Conservation (phyloP, 1,140 invertebrate species). For the Wiebesia pumilae region DNA sequence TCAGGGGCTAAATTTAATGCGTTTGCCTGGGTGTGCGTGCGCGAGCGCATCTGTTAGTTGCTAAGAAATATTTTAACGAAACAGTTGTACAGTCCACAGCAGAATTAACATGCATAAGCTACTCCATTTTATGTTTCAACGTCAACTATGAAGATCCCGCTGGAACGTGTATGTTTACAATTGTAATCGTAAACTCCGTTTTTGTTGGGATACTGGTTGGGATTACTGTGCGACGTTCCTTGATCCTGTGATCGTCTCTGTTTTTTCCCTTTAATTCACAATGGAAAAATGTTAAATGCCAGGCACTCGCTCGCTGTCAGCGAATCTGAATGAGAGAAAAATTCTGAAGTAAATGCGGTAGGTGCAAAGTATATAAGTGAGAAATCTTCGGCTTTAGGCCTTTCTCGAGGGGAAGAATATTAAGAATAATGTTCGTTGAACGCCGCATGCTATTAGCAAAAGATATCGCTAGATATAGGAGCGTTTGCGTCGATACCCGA, state of each 20-base stretch:
- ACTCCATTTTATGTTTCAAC: constrained; percentile 10
- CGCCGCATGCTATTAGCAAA: too few species aligned
- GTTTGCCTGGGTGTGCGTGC: too few species aligned
- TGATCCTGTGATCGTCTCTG: not conserved
- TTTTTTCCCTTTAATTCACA: not conserved
- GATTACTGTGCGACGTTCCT: not conserved
- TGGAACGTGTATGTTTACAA: constrained; percentile 1
- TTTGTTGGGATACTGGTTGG: not conserved
- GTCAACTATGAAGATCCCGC: not conserved
- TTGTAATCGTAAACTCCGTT: not conserved
- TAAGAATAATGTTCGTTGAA: too few species aligned
- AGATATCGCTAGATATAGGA: too few species aligned
- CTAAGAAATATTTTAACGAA: constrained; percentile 26
- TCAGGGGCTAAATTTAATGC: not conserved
- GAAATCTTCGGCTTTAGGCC: not conserved
- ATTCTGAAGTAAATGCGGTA: too few species aligned
- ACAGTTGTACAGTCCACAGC: not conserved
- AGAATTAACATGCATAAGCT: constrained; percentile 9
- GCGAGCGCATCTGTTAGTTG: not conserved
- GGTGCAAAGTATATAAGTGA: too few species aligned
- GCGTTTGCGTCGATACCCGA: not conserved
- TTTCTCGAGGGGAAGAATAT: too few species aligned
- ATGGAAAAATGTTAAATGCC: too few species aligned
- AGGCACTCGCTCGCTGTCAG: too few species aligned
- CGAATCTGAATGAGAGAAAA: too few species aligned